Conservation (phyloP, 2,888 invertebrate genomes). For the Leptopilina syphax region DNA sequence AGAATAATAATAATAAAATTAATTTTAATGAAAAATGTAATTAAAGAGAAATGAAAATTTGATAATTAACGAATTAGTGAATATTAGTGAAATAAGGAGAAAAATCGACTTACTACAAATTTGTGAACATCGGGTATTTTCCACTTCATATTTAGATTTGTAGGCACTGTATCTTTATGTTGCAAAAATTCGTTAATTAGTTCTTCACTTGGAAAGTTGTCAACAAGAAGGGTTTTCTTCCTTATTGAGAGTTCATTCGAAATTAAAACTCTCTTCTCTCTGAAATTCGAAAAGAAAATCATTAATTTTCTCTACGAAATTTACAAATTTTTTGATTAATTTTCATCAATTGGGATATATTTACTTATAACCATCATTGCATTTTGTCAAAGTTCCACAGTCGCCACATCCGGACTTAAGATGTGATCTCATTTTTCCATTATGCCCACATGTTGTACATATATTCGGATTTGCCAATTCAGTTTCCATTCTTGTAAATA, state of each 20-base stretch:
- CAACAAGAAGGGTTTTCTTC: conserved; percentile 82
- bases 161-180: conserved; percentile 78
- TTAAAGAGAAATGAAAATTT: conserved; percentile 20
- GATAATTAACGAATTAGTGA: conserved; percentile 1
- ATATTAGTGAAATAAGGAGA: conserved; percentile 8
- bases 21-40: conserved; percentile 18
- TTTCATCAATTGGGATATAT: conserved; percentile 43
- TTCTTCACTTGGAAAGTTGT: conserved; percentile 84
- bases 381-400: conserved; percentile 82
- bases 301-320: neutral
- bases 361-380: conserved; percentile 82
- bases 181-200: conserved; percentile 86
- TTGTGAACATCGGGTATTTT: conserved; percentile 83
- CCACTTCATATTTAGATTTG: conserved; percentile 80
- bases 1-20: neutral
- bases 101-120: conserved; percentile 81
- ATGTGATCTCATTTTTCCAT: conserved; percentile 81
- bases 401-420: conserved; percentile 82
- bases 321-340: conserved; percentile 14
- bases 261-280: conserved; percentile 81
- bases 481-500: conserved; percentile 79
- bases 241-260: conserved; percentile 85
- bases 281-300: conserved; percentile 67
- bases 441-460: conserved; percentile 86
- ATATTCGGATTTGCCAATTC: conserved; percentile 80